phyloP scores from a whole-genome alignment of 1,140 invertebrate genomes.

The Drosophila nikananu region DNA sequence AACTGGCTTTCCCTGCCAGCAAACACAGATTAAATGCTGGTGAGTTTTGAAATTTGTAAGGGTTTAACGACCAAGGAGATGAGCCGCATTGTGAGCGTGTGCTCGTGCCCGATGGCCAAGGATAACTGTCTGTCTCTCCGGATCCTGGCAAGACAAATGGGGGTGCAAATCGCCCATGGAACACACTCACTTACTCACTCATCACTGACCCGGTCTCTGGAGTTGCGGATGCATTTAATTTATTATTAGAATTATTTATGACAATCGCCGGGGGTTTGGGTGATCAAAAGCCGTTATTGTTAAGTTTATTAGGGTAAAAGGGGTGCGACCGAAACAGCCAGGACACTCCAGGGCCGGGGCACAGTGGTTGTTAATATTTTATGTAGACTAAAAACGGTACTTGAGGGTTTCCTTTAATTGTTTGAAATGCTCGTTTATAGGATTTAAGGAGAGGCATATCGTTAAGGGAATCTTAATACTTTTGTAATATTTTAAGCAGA shows the following conservation, averaged over 20 bases:
- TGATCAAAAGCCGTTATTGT: slow-evolving; percentile 83
- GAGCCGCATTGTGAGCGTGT: slow-evolving; percentile 41
- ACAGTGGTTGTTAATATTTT: slow-evolving; percentile 60
- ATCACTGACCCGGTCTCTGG: slow-evolving; percentile 55
- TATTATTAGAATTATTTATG: slow-evolving; percentile 85
- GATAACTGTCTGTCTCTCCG: slow-evolving; percentile 75
- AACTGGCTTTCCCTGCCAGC: slow-evolving; percentile 50
- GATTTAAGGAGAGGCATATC: neutral
- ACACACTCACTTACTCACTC: slow-evolving; percentile 56
- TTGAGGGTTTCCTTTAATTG: neutral
- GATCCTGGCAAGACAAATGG: slow-evolving; percentile 76
- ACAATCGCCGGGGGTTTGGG: slow-evolving; percentile 50
- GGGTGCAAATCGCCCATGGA: slow-evolving; percentile 73
- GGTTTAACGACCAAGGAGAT: slow-evolving; percentile 32
- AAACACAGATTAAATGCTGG: slow-evolving; percentile 59
- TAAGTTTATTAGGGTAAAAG: slow-evolving; percentile 81
- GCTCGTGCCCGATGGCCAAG: slow-evolving; percentile 70
- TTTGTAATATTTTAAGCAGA: neutral
- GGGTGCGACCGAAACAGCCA: slow-evolving; percentile 43
- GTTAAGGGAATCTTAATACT: neutral
- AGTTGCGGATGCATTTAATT: slow-evolving; percentile 84
- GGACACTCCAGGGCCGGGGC: neutral
- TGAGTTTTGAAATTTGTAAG: slow-evolving; percentile 30
- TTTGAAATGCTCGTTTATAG: neutral
- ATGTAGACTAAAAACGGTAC: slow-evolving; percentile 1